A percentile compares a stretch with the other conserved stretches of the same genome.
These are phyloP conservation scores for Carapus acus DNA, from an alignment of 2,797 vertebrate genomes.

Conservation along the genomic window DNA sequence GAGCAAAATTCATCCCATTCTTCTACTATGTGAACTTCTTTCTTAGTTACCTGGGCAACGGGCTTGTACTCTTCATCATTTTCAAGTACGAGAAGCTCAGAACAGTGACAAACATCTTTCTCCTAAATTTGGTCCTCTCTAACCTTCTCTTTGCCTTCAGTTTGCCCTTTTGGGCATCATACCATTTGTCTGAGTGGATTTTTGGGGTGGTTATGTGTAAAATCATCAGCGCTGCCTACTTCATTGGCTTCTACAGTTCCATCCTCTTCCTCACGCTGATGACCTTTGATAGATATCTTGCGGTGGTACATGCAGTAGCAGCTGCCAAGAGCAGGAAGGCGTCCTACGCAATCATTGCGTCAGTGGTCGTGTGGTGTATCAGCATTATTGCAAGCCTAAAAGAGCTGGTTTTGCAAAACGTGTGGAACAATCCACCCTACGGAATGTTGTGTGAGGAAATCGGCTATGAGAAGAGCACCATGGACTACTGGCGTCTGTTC, in stretches of 20 bases:
- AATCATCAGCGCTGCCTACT: conserved; percentile 69
- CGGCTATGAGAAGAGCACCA: conserved; percentile 32
- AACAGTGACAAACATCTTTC: conserved; percentile 76
- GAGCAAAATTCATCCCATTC: conserved; percentile 58
- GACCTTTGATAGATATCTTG: conserved; percentile 78
- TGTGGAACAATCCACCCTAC: fast-evolving
- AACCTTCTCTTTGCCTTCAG: conserved; percentile 72
- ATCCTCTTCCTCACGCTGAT: conserved; percentile 78
- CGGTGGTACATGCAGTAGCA: conserved; percentile 73
- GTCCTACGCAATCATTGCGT: conserved; percentile 56
- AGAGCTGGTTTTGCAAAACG: conserved; percentile 66
- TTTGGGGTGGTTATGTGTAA: conserved; percentile 71
- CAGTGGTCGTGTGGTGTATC: conserved; percentile 61
- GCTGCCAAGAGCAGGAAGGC: conserved; percentile 63
- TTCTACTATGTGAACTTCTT: conserved; percentile 72
- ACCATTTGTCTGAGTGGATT: conserved; percentile 70
- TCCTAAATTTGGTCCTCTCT: conserved; percentile 75
- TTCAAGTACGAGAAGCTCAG: conserved; percentile 72
- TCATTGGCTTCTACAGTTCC: conserved; percentile 76
- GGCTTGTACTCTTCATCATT: conserved; percentile 72
- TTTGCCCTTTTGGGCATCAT: conserved; percentile 74
- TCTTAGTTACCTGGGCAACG: conserved; percentile 71
- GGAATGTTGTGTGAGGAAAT: conserved; percentile 66
- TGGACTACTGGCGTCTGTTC: conserved; percentile 62
- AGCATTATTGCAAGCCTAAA: conserved; percentile 70